Conservation (phyloP, 2,797 vertebrate genomes). For the Gobio occitaniae region DNA sequence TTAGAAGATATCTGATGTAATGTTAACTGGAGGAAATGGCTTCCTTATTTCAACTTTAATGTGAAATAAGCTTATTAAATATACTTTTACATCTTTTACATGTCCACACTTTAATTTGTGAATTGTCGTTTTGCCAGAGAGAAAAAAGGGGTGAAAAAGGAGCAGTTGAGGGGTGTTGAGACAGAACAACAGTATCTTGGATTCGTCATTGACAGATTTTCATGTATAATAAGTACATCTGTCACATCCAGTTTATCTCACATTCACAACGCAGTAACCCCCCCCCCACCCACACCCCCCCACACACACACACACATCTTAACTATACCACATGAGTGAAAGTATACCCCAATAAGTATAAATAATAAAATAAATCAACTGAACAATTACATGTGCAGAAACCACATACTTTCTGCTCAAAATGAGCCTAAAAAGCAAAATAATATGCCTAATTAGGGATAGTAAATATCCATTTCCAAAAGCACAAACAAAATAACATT, state of each 20-base stretch:
- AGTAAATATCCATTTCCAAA: neutral
- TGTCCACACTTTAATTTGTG: no score
- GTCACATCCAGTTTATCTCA: slow-evolving; percentile 13
- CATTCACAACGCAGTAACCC: neutral
- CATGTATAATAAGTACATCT: neutral
- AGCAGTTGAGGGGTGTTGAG: neutral
- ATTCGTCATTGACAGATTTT: neutral
- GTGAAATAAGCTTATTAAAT: neutral
- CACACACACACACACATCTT: neutral
- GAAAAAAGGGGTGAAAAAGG: no score
- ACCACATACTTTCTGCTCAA: neutral
- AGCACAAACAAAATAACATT: neutral
- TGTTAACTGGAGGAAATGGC: neutral
- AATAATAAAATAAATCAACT: neutral
- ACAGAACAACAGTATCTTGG: neutral
- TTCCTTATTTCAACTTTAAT: neutral
- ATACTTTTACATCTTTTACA: no score
- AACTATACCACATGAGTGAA: neutral
- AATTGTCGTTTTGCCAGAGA: no score
- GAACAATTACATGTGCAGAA: neutral
- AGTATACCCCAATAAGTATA: neutral
- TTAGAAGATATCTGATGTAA: neutral
- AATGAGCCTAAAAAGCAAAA: neutral
- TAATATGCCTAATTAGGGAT: neutral
- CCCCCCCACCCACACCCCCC: no score